A percentile compares a stretch with the other conserved stretches of the same genome.
phyloP scores from a whole-genome alignment of 2,888 invertebrate species.

The Blera fallax region DNA sequence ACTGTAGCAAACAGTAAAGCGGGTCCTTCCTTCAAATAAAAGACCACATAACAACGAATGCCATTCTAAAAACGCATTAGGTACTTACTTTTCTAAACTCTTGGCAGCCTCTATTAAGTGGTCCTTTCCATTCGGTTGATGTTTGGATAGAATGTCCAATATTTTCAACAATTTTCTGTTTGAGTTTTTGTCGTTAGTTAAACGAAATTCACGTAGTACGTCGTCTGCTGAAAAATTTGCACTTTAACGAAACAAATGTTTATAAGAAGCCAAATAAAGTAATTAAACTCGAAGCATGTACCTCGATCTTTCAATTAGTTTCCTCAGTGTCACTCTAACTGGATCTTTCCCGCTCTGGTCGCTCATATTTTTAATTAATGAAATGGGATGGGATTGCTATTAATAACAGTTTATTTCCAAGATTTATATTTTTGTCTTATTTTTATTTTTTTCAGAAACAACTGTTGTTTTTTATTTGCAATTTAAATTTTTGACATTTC shows the following conservation, averaged over 20 bases:
- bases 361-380: slow-evolving; percentile 57
- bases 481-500: slow-evolving; percentile 37
- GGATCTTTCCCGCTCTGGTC: slow-evolving; percentile 74
- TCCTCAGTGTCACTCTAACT: slow-evolving; percentile 75
- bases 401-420: slow-evolving; percentile 47
- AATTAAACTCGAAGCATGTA: slow-evolving; percentile 70
- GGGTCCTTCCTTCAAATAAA: slow-evolving; percentile 78
- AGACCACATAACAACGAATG: neutral
- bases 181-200: slow-evolving; percentile 77
- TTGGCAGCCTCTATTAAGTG: slow-evolving; percentile 76
- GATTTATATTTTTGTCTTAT: neutral
- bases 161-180: slow-evolving; percentile 77
- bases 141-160: slow-evolving; percentile 77
- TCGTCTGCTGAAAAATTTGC: slow-evolving; percentile 77
- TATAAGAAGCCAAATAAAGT: slow-evolving; percentile 9
- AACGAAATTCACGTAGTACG: slow-evolving; percentile 78
- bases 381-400: slow-evolving; percentile 13
- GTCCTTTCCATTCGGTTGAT: slow-evolving; percentile 76
- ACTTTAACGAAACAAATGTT: slow-evolving; percentile 74
- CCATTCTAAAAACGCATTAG: neutral
- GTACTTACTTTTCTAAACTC: slow-evolving; percentile 76
- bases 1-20: slow-evolving; percentile 78
- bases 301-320: slow-evolving; percentile 78
- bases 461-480: slow-evolving; percentile 5
- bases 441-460: slow-evolving; percentile 8